Percentiles rank a stretch among this genome's conserved stretches.
phyloP scores from a whole-genome alignment of 1,140 invertebrate species.

The Episyrphus balteatus region DNA sequence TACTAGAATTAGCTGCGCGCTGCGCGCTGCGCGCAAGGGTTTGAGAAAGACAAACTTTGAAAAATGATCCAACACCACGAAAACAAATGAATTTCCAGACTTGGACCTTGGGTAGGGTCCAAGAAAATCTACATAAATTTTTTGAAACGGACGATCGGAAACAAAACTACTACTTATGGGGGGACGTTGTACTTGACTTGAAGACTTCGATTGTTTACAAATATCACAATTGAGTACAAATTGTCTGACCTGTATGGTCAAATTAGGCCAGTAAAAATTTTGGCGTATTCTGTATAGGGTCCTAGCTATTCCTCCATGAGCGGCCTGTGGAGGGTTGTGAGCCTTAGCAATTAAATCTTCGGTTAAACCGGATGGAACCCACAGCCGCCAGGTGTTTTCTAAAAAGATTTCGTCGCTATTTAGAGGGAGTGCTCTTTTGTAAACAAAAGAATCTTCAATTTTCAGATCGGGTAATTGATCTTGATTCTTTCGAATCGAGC shows the following conservation, averaged over 20 bases:
- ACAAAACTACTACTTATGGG: neutral
- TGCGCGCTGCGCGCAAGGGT: neutral
- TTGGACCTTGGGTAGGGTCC: neutral
- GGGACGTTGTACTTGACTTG: no score
- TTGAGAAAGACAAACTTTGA: no score
- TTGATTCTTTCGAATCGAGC: neutral
- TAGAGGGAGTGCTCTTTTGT: neutral
- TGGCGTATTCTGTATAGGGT: neutral
- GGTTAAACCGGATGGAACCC: neutral
- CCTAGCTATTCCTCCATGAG: neutral
- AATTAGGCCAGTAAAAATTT: neutral
- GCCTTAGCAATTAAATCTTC: neutral
- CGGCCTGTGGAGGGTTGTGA: neutral
- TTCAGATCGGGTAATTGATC: constrained; percentile 1
- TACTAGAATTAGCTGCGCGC: neutral
- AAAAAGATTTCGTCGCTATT: neutral
- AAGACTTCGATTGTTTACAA: no score
- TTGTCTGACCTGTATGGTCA: neutral
- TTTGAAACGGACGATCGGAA: neutral
- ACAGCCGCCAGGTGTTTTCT: neutral
- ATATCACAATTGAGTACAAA: neutral
- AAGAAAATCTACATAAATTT: no score
- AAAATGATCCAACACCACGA: no score
- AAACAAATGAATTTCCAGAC: neutral
- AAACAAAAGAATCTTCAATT: neutral